Percentiles rank a stretch among this genome's conserved stretches.
These are phyloP conservation scores for Cheumatopsyche charites DNA, from an alignment of 1,140 invertebrate species.

Conservation along the genomic window DNA sequence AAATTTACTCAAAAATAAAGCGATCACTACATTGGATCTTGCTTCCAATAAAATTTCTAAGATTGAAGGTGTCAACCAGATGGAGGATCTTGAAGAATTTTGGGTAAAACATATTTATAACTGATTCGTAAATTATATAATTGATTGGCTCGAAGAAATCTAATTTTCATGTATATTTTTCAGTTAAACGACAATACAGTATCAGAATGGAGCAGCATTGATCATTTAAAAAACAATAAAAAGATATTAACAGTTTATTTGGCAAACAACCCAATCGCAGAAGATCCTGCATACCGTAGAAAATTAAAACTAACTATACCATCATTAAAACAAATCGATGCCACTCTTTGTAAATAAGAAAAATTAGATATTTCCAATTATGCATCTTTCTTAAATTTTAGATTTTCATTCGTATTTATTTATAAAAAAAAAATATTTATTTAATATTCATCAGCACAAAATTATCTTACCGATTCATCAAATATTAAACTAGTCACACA, in stretches of 20 bases:
- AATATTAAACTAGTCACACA: too few relatives aligned
- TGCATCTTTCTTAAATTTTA: not conserved
- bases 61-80: conserved; percentile 80
- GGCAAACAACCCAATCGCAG: conserved; percentile 88
- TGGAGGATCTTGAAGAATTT: conserved; percentile 84
- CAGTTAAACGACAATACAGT: conserved; percentile 94
- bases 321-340: conserved; percentile 91
- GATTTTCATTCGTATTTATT: not conserved
- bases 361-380: too few relatives aligned
- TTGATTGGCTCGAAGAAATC: too few relatives aligned
- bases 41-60: conserved; percentile 85
- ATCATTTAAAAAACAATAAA: conserved; percentile 75
- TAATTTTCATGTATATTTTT: conserved; percentile 50
- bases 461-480: too few relatives aligned
- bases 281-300: conserved; percentile 85
- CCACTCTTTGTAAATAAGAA: conserved; percentile 79
- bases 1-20: conserved; percentile 71
- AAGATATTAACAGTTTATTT: conserved; percentile 90
- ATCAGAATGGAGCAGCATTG: conserved; percentile 83
- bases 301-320: conserved; percentile 91
- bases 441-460: too few relatives aligned
- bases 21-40: conserved; percentile 87
- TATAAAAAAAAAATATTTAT: not conserved
- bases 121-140: not conserved
- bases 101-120: conserved; percentile 74